Evolutionary conservation across 2,797 vertebrate genomes (phyloP), one percentile per base, ranked within the genome.

Genomic region (Xenopus petersii): DNA sequence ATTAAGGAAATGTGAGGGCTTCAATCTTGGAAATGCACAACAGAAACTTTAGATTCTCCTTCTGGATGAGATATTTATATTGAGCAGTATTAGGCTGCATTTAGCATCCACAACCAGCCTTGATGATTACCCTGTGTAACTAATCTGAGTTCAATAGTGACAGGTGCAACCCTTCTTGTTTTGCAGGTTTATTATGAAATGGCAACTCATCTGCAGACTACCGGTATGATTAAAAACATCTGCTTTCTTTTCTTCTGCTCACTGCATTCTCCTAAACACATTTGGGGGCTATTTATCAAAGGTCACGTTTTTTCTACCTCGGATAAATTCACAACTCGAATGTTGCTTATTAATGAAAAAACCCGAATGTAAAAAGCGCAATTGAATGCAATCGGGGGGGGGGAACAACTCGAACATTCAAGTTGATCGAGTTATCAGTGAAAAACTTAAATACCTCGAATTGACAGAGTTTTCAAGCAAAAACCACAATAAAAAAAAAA

Each of bases 81-180:
- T 67, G 62, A 54, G 67, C 81, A 61, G 71, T 82, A 81, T 82
- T 81, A 88, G 83, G 82, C 56, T 77, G 12, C 77, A 79, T 80
- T 74, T 82, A 81, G 10, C 76, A 78, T 80, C 71, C 82, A 80
- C 21, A 46, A 67, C 51, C 80, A 54, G 24, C 30, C 68, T 85
- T 65, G 69, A 83, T 81, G 83, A 81, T 85, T 55, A 68, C 59
- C 33, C 9, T 36, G 47, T 83, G 79, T 79, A 86, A 83, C 70
- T 81, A 81, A 84, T 80, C 74, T 79, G 59, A 1, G 24, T 70
- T 55, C 13, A n/a, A 75, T 81, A 81, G 70, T 88, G 84, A 87
- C 79, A 87, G 77, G 80, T 86, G 74, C 75, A 84, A 79, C 73
- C 76, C 82, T 86, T 83, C 77, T 72, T 84, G 70, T 24, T 81